Conservation (phyloP, 2,113 vertebrate species). For the Pelvicachromis taeniatus region DNA sequence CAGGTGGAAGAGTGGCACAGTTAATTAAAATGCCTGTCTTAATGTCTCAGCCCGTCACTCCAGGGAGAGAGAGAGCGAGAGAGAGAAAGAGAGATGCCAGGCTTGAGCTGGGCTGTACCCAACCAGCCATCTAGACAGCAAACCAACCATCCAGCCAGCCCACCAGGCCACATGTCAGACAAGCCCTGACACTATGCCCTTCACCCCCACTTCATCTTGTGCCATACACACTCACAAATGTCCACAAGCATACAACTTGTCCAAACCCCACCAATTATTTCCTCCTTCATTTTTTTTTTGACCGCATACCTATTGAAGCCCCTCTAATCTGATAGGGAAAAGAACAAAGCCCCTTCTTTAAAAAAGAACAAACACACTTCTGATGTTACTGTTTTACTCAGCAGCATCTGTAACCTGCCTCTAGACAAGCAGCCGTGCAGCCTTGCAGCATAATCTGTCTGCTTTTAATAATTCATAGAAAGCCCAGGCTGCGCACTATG, state of each 20-base stretch:
- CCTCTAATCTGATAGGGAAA: neutral
- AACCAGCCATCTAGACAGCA: constrained; percentile 54
- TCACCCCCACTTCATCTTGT: constrained; percentile 49
- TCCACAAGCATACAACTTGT: neutral
- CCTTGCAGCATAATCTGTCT: constrained; percentile 68
- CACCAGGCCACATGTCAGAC: constrained; percentile 72
- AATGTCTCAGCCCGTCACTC: constrained; percentile 73
- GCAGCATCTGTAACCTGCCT: constrained; percentile 62
- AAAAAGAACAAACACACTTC: constrained; percentile 30
- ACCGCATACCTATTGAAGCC: neutral
- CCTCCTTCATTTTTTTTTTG: neutral
- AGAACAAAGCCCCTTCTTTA: neutral
- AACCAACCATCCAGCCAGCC: constrained; percentile 54
- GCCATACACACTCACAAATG: constrained; percentile 1
- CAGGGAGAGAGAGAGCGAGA: constrained; percentile 33
- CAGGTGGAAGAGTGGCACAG: constrained; percentile 75
- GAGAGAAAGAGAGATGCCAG: constrained; percentile 52
- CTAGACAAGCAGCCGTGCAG: constrained; percentile 64
- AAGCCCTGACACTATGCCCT: constrained; percentile 67
- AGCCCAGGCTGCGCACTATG: constrained; percentile 54
- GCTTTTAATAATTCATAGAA: constrained; percentile 72
- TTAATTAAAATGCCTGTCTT: constrained; percentile 76
- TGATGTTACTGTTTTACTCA: constrained; percentile 56
- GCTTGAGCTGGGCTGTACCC: constrained; percentile 59
- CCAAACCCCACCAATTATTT: neutral